phyloP scores from a whole-genome alignment of 2,888 invertebrate species.

The Conops quadrifasciatus region DNA sequence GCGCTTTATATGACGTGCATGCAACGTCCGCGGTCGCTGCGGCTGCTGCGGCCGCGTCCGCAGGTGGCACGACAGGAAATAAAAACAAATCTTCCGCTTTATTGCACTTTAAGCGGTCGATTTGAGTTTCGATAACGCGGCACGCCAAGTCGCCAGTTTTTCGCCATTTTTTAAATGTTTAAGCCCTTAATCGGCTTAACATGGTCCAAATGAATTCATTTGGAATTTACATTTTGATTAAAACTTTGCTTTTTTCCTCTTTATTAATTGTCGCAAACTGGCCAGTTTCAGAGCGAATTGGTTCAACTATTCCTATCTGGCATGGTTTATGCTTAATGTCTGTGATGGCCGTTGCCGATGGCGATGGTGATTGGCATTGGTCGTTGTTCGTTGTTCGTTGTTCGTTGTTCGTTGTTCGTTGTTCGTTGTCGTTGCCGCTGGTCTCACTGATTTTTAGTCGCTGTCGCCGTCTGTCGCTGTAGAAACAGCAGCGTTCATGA shows the following conservation, averaged over 20 bases:
- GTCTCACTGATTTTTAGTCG: not conserved
- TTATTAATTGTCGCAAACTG: not conserved
- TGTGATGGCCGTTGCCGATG: not conserved
- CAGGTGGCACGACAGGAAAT: slow-evolving; percentile 5
- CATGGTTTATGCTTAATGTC: not conserved
- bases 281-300: not conserved
- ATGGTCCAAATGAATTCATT: slow-evolving; percentile 17
- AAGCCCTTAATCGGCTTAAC: not conserved
- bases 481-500: not conserved
- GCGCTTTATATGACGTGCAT: slow-evolving; percentile 10
- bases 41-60: not conserved
- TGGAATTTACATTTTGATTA: slow-evolving; percentile 7
- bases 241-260: not conserved
- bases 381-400: not conserved
- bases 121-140: not conserved
- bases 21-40: not conserved
- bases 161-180: slow-evolving; percentile 4
- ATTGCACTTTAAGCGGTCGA: slow-evolving; percentile 17
- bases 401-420: not conserved
- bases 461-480: not conserved
- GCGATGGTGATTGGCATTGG: not conserved
- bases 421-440: not conserved
- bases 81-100: slow-evolving; percentile 8
- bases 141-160: not conserved
- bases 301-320: not conserved